Conservation (phyloP, 2,797 vertebrate species). For the Phrynocephalus forsythii region DNA sequence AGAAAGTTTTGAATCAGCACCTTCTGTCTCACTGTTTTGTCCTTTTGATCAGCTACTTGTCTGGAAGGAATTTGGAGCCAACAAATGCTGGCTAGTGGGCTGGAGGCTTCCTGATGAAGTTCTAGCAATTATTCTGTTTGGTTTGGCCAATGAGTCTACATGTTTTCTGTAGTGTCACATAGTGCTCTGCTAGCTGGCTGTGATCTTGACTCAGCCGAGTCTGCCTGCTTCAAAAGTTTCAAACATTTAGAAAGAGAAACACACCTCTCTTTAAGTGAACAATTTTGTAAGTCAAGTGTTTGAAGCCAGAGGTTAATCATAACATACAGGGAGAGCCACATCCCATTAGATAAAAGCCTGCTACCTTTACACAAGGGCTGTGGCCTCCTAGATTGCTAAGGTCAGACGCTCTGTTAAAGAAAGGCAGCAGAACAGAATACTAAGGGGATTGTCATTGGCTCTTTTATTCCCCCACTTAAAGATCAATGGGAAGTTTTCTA, state of each 20-base stretch:
- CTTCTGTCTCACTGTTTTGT: not conserved
- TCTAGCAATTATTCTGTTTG: not conserved
- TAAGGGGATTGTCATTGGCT: slow-evolving; percentile 18
- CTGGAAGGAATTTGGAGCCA: not conserved
- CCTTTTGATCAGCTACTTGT: not conserved
- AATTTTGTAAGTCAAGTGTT: slow-evolving; percentile 26
- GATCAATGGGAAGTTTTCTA: slow-evolving; percentile 38
- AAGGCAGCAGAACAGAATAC: slow-evolving; percentile 45
- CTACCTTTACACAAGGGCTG: not conserved
- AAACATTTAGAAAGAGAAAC: not conserved
- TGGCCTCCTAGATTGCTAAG: slow-evolving; percentile 42
- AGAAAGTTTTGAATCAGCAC: not conserved
- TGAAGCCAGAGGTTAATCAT: slow-evolving; percentile 42
- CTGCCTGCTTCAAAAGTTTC: slow-evolving; percentile 11
- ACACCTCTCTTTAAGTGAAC: slow-evolving; percentile 2
- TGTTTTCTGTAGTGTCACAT: not conserved
- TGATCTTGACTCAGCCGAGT: not conserved
- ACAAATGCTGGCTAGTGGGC: not conserved
- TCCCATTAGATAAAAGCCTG: slow-evolving; percentile 17
- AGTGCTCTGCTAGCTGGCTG: not conserved
- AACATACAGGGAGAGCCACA: slow-evolving; percentile 19
- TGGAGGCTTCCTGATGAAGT: not conserved
- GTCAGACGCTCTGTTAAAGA: slow-evolving; percentile 30
- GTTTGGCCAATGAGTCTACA: not conserved
- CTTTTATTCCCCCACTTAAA: slow-evolving; percentile 42